Conservation (phyloP, 2,888 invertebrate genomes). For the Pollenia amentaria region DNA sequence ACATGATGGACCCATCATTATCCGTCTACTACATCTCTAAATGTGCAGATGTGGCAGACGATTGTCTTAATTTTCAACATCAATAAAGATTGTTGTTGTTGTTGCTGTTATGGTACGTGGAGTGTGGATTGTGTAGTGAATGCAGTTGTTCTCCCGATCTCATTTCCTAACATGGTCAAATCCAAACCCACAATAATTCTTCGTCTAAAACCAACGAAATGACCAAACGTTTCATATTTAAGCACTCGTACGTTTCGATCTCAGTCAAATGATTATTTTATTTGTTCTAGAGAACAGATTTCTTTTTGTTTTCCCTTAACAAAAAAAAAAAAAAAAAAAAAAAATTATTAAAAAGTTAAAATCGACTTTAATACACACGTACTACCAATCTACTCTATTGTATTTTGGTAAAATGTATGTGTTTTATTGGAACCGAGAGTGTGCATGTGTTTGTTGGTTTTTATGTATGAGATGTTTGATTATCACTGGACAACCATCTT, state of each 20-base stretch:
- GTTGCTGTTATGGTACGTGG: neutral
- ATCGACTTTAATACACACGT: constrained; percentile 30
- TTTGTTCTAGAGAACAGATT: constrained; percentile 47
- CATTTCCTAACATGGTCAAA: constrained; percentile 72
- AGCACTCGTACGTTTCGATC: constrained; percentile 54
- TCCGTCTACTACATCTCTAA: constrained; percentile 67
- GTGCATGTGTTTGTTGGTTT: constrained; percentile 24
- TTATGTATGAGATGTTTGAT: constrained; percentile 64
- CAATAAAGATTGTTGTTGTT: constrained; percentile 31
- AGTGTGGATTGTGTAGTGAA: constrained; percentile 7
- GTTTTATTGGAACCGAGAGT: neutral
- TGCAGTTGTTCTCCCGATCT: constrained; percentile 64
- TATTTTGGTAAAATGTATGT: neutral
- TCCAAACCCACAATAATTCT: constrained; percentile 23
- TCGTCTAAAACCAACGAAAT: constrained; percentile 15
- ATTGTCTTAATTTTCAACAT: constrained; percentile 68
- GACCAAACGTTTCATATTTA: constrained; percentile 60
- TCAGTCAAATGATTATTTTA: constrained; percentile 55
- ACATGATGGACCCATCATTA: constrained; percentile 72
- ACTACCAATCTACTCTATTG: constrained; percentile 14
- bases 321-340: constrained; percentile 28
- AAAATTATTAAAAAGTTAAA: constrained; percentile 25
- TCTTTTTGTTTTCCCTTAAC: neutral
- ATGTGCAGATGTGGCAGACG: constrained; percentile 67
- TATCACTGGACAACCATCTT: constrained; percentile 75